Conservation (phyloP, 2,888 invertebrate species). For the Melinopterus prodromus region DNA sequence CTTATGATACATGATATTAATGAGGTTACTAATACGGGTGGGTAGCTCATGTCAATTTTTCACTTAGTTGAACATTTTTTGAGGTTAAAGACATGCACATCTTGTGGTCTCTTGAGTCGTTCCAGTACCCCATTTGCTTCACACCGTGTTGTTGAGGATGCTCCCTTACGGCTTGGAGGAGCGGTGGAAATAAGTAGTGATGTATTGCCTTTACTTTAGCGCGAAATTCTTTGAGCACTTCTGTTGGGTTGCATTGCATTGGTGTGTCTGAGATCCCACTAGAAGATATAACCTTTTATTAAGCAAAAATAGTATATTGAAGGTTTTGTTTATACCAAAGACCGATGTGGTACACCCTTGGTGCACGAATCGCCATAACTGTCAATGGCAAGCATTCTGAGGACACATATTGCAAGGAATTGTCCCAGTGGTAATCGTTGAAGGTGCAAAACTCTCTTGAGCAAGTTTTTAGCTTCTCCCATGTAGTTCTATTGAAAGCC, state of each 20-base stretch:
- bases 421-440: slow-evolving; percentile 13
- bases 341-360: neutral
- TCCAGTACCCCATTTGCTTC: neutral
- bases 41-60: neutral
- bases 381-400: neutral
- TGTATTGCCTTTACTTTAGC: neutral
- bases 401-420: slow-evolving; percentile 16
- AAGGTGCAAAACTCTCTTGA: slow-evolving; percentile 11
- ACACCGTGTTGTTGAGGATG: neutral
- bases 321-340: neutral
- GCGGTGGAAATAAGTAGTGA: neutral
- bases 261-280: neutral
- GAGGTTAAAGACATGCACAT: slow-evolving; percentile 17
- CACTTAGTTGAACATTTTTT: neutral
- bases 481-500: slow-evolving; percentile 11
- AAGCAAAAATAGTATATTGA: neutral
- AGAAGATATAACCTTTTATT: neutral
- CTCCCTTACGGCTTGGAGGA: neutral
- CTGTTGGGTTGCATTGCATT: neutral
- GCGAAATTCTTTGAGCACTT: neutral
- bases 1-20: no score
- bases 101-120: neutral
- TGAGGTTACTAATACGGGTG: no score
- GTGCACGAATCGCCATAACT: neutral
- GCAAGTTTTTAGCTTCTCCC: neutral